Evolutionary conservation across 1,140 invertebrate species (phyloP).

Genomic region (Atopsyche davidsoni): DNA sequence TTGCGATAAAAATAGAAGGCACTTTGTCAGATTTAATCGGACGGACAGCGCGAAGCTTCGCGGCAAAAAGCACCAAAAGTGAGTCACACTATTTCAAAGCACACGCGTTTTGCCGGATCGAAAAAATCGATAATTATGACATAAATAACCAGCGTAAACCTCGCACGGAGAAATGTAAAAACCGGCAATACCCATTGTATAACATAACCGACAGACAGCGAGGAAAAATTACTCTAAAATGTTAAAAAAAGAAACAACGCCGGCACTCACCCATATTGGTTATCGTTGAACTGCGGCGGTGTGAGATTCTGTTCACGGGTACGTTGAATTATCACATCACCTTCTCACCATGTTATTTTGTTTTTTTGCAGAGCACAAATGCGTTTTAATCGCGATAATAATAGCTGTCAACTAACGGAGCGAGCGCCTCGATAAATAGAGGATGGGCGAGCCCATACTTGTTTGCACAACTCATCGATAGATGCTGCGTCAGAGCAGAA

Average conservation of each 20-base stretch:
- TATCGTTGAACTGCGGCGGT: background rate
- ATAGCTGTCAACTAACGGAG: slow-evolving; percentile 18
- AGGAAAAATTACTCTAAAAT: slow-evolving; percentile 3
- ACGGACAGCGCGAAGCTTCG: too few relatives aligned
- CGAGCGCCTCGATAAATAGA: slow-evolving; percentile 17
- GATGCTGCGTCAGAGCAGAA: slow-evolving; percentile 20
- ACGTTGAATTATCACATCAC: slow-evolving; percentile 13
- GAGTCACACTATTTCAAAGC: too few relatives aligned
- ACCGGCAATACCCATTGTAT: background rate
- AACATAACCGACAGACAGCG: slow-evolving; percentile 2
- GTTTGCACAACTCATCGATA: slow-evolving; percentile 17
- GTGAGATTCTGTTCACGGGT: slow-evolving; percentile 6
- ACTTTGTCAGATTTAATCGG: too few relatives aligned
- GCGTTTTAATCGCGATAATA: slow-evolving; percentile 2
- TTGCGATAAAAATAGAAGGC: too few relatives aligned
- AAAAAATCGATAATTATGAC: slow-evolving; percentile 22
- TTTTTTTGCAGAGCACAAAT: background rate
- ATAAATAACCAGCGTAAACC: slow-evolving; percentile 9
- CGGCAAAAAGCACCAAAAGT: too few relatives aligned
- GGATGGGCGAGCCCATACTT: slow-evolving; percentile 21
- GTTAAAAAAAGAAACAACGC: slow-evolving; percentile 12
- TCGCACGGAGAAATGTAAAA: background rate
- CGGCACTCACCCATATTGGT: slow-evolving; percentile 19
- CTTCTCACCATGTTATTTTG: slow-evolving; percentile 21
- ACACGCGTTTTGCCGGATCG: slow-evolving; percentile 4